These are phyloP conservation scores for Craseonycteris thonglongyai DNA, from an alignment of 2,113 vertebrate genomes.

Conservation along the genomic window DNA sequence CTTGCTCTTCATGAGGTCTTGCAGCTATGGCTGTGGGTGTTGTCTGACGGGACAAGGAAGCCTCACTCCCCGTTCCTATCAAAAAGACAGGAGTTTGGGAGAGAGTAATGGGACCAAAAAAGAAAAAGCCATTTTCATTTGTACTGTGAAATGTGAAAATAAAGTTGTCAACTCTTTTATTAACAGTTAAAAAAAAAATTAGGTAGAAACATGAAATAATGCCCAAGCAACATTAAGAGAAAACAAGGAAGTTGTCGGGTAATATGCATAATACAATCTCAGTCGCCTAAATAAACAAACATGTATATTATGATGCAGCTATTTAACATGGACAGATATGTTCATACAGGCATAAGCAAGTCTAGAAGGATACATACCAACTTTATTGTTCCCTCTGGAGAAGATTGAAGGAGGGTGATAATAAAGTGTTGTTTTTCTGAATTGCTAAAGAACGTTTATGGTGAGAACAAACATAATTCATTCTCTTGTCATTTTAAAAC, in stretches of 20 bases:
- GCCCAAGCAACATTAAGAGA: background rate
- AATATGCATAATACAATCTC: background rate
- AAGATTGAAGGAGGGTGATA: background rate
- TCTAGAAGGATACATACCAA: background rate
- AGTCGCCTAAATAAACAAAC: background rate
- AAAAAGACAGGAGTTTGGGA: slow-evolving; percentile 18
- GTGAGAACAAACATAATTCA: background rate
- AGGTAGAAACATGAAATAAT: background rate
- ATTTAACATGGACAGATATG: background rate
- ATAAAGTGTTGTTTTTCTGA: background rate
- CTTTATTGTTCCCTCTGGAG: background rate
- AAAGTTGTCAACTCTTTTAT: slow-evolving; percentile 68
- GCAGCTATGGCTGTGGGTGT: slow-evolving; percentile 28
- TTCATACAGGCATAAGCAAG: background rate
- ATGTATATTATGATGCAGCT: background rate
- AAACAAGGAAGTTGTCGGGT: background rate
- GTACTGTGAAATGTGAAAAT: slow-evolving; percentile 66
- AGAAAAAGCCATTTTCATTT: slow-evolving; percentile 38
- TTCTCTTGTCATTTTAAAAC: background rate
- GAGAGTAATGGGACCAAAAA: background rate
- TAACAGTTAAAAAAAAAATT: background rate
- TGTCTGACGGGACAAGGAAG: slow-evolving; percentile 30
- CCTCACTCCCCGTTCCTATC: background rate
- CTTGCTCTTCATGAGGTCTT: background rate
- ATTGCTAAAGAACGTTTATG: background rate